A percentile compares a stretch with the other conserved stretches of the same genome.
phyloP scores from a whole-genome alignment of 1,140 invertebrate species.

The Lucilia cuprina region DNA sequence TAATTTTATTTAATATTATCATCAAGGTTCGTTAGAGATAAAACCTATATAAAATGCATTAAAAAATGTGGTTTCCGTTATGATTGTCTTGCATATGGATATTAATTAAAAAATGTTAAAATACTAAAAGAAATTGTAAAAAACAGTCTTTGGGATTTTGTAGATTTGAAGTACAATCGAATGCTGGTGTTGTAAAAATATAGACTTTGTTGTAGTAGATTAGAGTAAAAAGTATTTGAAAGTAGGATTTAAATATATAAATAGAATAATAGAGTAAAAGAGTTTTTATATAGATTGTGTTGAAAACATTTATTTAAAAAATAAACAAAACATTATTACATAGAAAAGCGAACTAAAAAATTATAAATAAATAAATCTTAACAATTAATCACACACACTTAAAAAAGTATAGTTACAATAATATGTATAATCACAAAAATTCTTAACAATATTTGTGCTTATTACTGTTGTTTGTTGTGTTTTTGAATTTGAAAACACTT shows the following conservation, averaged over 20 bases:
- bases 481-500: background rate
- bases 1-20: background rate
- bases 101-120: background rate
- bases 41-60: too few relatives aligned
- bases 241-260: background rate
- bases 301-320: conserved; percentile 8
- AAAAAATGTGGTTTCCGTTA: background rate
- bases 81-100: background rate
- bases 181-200: background rate
- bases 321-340: background rate
- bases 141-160: background rate
- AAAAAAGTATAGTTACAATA: background rate
- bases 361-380: conserved; percentile 13
- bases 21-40: background rate
- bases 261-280: background rate
- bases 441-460: background rate
- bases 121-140: background rate
- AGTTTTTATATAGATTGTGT: background rate
- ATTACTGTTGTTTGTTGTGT: background rate
- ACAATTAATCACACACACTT: conserved; percentile 5
- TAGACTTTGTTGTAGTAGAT: background rate
- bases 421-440: background rate
- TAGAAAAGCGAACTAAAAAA: background rate
- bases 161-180: background rate
- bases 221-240: background rate